Conservation (phyloP, 92 coral and sea anemone genomes). For the Actinostola sp. region DNA sequence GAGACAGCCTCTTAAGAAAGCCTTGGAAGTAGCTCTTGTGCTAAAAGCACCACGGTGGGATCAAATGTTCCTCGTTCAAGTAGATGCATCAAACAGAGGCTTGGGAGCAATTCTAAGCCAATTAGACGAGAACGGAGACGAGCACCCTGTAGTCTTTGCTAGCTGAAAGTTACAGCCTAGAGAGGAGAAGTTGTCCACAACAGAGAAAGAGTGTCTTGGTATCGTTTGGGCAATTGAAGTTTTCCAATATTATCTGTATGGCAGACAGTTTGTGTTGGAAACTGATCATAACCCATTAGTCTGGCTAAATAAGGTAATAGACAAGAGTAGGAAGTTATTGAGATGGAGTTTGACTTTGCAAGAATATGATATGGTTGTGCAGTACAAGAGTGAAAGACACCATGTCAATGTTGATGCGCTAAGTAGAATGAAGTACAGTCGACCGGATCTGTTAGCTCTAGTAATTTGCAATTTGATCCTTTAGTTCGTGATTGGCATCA, state of each 20-base stretch:
- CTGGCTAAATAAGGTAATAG: conserved; percentile 35
- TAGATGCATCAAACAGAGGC: conserved; percentile 53
- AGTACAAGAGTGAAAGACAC: too few species aligned
- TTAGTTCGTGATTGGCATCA: too few species aligned
- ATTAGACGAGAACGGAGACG: conserved; percentile 19
- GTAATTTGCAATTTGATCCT: too few species aligned
- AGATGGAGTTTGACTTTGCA: conserved; percentile 59
- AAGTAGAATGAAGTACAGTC: too few species aligned
- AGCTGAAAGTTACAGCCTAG: conserved; percentile 41
- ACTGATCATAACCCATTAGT: conserved; percentile 64
- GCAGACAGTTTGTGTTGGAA: conserved; percentile 43
- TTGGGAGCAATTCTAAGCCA: conserved; percentile 54
- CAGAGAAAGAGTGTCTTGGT: conserved; percentile 52
- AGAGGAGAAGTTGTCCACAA: conserved; percentile 30
- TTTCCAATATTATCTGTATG: conserved; percentile 30
- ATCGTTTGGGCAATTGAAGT: conserved; percentile 51
- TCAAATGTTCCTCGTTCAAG: conserved; percentile 37
- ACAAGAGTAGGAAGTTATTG: conserved; percentile 41
- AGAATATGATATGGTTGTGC: conserved; percentile 60
- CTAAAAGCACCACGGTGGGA: conserved; percentile 35
- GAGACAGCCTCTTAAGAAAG: conserved; percentile 24
- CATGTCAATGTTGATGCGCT: too few species aligned
- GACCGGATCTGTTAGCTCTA: too few species aligned
- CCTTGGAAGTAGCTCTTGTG: conserved; percentile 37
- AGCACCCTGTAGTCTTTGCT: conserved; percentile 36